Evolutionary conservation across 2,113 vertebrate species (phyloP).

Genomic region (Ceyx cyanopectus): DNA sequence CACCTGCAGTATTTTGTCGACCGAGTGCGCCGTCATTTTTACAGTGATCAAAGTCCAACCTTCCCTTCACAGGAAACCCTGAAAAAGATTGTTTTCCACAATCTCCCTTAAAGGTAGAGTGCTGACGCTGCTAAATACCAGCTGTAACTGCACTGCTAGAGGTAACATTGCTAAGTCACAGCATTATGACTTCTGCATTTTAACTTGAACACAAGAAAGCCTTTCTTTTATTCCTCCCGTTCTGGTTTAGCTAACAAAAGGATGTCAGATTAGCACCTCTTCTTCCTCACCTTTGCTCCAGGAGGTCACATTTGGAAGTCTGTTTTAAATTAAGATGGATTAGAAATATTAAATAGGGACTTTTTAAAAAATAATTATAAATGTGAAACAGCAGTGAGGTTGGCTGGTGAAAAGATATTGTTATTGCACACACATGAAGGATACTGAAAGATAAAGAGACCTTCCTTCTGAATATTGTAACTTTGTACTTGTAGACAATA

Average conservation of each 20-base stretch:
- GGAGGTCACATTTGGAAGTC: neutral
- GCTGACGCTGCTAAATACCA: neutral
- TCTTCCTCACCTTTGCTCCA: neutral
- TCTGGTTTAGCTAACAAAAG: neutral
- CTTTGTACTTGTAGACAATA: neutral
- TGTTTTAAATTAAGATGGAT: slow-evolving; percentile 23
- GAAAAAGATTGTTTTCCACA: slow-evolving; percentile 10
- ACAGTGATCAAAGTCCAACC: slow-evolving; percentile 45
- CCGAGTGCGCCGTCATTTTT: neutral
- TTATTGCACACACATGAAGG: neutral
- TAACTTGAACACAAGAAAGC: neutral
- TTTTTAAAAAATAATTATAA: neutral
- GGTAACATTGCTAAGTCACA: neutral
- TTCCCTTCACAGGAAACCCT: neutral
- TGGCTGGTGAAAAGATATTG: neutral
- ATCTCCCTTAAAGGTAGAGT: neutral
- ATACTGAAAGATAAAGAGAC: neutral
- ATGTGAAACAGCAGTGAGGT: neutral
- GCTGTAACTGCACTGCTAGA: neutral
- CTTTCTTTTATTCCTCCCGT: neutral
- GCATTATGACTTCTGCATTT: neutral
- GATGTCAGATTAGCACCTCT: neutral
- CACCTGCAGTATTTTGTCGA: neutral
- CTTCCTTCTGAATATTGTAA: neutral
- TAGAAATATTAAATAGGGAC: neutral